Evolutionary conservation across 2,113 vertebrate species (phyloP).

Genomic region (Elephantulus edwardii): DNA sequence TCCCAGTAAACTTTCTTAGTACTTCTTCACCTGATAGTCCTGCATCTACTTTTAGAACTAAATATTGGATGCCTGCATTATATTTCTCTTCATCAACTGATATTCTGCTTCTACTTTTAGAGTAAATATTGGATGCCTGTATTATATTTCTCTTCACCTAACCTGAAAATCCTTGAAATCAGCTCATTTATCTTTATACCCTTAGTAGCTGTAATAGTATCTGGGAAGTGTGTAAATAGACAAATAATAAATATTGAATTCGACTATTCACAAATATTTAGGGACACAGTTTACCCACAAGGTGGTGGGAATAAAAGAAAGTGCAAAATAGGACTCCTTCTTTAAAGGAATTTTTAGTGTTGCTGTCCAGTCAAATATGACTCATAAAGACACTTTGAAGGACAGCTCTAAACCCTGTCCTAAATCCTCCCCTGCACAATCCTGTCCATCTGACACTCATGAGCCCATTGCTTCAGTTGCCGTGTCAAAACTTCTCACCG

Average conservation of each 20-base stretch:
- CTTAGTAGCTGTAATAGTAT: background rate
- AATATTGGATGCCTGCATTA: too few species aligned
- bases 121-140: background rate
- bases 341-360: too few species aligned
- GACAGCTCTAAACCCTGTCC: too few species aligned
- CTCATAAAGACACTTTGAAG: too few species aligned
- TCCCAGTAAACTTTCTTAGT: background rate
- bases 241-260: slow-evolving; percentile 34
- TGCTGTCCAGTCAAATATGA: too few species aligned
- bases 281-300: background rate
- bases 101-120: background rate
- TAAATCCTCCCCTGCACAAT: too few species aligned
- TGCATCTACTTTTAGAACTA: too few species aligned
- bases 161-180: background rate
- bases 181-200: slow-evolving; percentile 26
- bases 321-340: background rate
- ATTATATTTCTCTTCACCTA: background rate
- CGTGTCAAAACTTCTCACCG: too few species aligned
- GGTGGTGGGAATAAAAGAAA: background rate
- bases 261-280: background rate
- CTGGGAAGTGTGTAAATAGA: background rate
- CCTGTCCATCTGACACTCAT: too few species aligned
- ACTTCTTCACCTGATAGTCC: background rate
- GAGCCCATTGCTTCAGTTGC: too few species aligned
- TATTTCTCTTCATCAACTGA: background rate